Conservation (phyloP, 2,113 vertebrate genomes). For the Cebus imitator region DNA sequence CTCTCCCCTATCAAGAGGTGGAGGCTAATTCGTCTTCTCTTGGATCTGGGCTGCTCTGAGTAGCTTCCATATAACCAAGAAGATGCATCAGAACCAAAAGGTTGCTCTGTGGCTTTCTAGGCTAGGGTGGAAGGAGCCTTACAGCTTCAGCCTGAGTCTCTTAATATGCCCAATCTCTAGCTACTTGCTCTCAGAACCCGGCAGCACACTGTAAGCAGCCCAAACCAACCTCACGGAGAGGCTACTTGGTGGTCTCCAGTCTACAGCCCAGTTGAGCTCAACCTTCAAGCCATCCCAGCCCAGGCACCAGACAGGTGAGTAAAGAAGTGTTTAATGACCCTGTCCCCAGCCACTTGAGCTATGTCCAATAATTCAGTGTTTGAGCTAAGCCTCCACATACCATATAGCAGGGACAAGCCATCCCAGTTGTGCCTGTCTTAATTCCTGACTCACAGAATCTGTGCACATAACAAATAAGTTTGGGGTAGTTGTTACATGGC, state of each 20-base stretch:
- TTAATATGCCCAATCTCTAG: not conserved
- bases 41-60: not conserved
- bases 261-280: not conserved
- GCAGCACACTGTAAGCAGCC: not conserved
- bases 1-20: not conserved
- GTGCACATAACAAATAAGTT: not conserved
- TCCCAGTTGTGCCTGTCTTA: not conserved
- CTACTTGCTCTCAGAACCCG: not conserved
- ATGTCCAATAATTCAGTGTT: not conserved
- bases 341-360: not conserved
- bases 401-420: not conserved
- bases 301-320: not conserved
- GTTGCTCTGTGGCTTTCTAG: too few species aligned
- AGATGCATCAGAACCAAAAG: not conserved
- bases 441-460: not conserved
- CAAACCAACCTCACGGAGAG: not conserved
- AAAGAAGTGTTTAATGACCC: not conserved
- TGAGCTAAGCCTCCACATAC: not conserved
- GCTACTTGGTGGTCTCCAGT: not conserved
- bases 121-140: not conserved
- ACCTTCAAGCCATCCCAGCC: too few species aligned
- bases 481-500: not conserved
- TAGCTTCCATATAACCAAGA: not conserved
- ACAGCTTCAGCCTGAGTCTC: not conserved
- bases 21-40: not conserved